Evolutionary conservation across 2,888 invertebrate genomes (phyloP), one percentile per base, ranked within the genome.

Genomic region (Aphrophora alni): DNA sequence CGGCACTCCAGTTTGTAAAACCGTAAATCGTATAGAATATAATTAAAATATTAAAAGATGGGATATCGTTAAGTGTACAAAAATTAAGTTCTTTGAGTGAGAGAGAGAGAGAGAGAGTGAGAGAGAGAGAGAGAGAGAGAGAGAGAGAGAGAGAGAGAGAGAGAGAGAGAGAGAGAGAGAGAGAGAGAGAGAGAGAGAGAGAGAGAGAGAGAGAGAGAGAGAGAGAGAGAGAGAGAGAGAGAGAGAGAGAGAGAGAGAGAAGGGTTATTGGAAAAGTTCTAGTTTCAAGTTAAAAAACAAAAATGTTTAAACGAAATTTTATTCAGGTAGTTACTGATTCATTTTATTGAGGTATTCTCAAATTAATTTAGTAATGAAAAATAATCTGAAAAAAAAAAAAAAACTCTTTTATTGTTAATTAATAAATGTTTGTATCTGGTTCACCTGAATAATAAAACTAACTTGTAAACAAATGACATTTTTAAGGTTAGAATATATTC

Each of bases 161-260:
- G 69, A 77, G 70, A 59, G n/a, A 44, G 79, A 75, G 27, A 75
- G 21, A 72, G 21, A 25, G 28, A 26, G 80, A 81, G 21, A 24
- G 28, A 75, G 14, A 21, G 33, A 76, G 70, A 38, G 71, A 24
- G 44, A 38, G 72, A 70, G 10, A 24, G 71, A 81, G 33, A 69
- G 44, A 51, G 74, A 59, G 68, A 77, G 38, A 75, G 76, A 72
- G 82, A 80, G 75, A 78, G 79, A 73, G 80, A 78, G 80, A 75
- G 76, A 77, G 83, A 81, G 81, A 81, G 81, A 82, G 79, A 82
- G 80, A 82, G 82, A 81, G 83, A 84, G 83, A 81, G 83, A 83
- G 82, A 83, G 83, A 71, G 80, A 70, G 21, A 27, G 24, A 10
- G 25, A 12, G n/a, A 3, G 27, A 26, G 10, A 21, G 70, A 25